A percentile compares a stretch with the other conserved stretches of the same genome.
Conservation (phyloP, 2,797 vertebrate genomes). For the Setipinna tenuifilis region DNA sequence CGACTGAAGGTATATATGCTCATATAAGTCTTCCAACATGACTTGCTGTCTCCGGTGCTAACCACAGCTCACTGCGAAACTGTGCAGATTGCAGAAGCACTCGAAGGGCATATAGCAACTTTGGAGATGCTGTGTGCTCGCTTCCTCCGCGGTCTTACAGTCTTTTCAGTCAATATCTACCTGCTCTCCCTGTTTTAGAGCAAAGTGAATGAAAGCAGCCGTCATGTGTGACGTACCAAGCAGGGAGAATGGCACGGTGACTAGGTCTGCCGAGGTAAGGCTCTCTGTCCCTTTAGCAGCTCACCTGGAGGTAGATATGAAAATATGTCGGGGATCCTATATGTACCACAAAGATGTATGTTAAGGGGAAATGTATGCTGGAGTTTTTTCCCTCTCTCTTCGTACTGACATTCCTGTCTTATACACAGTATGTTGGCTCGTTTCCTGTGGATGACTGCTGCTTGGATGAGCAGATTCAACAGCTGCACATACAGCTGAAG, state of each 20-base stretch:
- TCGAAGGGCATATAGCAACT: not conserved
- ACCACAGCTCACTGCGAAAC: not conserved
- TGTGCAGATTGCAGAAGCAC: not conserved
- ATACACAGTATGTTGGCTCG: conserved; percentile 88
- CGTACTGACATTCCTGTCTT: not conserved
- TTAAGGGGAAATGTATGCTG: not conserved
- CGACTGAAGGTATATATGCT: not conserved
- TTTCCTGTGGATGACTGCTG: conserved; percentile 86
- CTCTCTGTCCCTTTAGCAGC: not conserved
- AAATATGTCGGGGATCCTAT: not conserved
- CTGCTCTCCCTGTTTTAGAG: not conserved
- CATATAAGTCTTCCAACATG: not conserved
- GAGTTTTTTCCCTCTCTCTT: not conserved
- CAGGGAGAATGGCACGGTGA: conserved; percentile 65
- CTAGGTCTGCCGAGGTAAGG: conserved; percentile 78
- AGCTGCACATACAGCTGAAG: conserved; percentile 81
- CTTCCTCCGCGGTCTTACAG: not conserved
- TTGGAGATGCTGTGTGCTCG: not conserved
- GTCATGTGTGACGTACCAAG: conserved; percentile 71
- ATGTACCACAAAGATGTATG: too few species aligned
- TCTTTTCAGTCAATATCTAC: too few species aligned
- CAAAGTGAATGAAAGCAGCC: not conserved
- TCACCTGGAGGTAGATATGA: not conserved
- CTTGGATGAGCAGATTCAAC: conserved; percentile 80
- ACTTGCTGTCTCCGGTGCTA: not conserved